These are phyloP conservation scores for Bellardia pandia DNA, from an alignment of 2,888 invertebrate species.

Conservation along the genomic window DNA sequence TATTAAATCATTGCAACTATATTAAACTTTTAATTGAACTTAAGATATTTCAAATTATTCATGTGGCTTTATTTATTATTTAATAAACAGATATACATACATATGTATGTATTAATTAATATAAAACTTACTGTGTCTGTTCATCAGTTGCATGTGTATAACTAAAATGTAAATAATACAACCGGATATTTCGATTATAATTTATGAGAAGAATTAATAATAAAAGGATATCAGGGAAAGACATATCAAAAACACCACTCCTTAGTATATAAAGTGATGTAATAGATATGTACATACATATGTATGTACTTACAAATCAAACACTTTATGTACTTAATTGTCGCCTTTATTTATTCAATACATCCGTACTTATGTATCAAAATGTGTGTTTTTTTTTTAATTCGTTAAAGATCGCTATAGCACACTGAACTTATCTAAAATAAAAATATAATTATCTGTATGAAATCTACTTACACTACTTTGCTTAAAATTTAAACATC, in stretches of 20 bases:
- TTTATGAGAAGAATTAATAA: too few relatives aligned
- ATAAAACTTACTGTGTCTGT: slow-evolving; percentile 19
- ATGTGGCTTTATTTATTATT: slow-evolving; percentile 37
- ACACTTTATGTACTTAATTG: too few relatives aligned
- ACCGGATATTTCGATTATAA: too few relatives aligned
- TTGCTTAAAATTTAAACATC: neutral
- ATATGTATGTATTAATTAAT: neutral
- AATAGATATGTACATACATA: too few relatives aligned
- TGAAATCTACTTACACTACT: slow-evolving; percentile 2
- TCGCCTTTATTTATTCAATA: too few relatives aligned
- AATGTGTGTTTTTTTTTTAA: neutral
- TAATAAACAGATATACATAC: neutral
- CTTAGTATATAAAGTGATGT: too few relatives aligned
- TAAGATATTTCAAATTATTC: neutral
- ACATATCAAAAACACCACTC: too few relatives aligned
- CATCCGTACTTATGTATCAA: neutral
- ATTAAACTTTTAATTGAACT: slow-evolving; percentile 1
- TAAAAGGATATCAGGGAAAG: too few relatives aligned
- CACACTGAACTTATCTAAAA: slow-evolving; percentile 52
- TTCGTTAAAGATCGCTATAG: slow-evolving; percentile 13
- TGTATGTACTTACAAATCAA: too few relatives aligned
- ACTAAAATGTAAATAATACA: too few relatives aligned
- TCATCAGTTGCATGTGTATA: neutral
- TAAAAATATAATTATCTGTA: slow-evolving; percentile 1
- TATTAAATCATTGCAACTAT: slow-evolving; percentile 11